Evolutionary conservation across 2,113 vertebrate genomes (phyloP).

Genomic region (Saccopteryx leptura): DNA sequence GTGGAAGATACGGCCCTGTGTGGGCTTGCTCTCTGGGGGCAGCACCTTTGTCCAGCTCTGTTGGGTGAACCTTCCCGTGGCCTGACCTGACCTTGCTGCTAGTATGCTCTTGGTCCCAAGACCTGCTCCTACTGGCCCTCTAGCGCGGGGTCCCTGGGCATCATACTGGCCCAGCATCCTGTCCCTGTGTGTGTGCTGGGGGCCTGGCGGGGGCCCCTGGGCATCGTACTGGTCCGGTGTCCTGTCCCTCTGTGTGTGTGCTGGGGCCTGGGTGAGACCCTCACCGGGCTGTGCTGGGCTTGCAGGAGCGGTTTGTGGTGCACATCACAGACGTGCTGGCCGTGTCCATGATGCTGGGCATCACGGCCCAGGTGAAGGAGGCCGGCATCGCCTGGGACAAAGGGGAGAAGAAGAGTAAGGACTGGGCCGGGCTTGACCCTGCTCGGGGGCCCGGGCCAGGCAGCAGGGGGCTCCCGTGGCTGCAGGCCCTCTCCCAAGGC

Average conservation of each 20-base stretch:
- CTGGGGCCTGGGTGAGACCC: background rate
- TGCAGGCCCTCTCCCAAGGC: background rate
- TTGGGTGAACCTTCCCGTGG: background rate
- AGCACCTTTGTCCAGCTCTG: background rate
- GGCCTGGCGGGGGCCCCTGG: background rate
- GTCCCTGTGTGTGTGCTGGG: no score
- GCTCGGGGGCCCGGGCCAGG: background rate
- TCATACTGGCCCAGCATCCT: no score
- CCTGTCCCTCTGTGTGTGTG: background rate
- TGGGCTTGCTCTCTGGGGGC: rapidly evolving
- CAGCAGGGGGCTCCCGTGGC: rapidly evolving
- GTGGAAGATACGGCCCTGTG: rapidly evolving
- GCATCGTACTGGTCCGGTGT: background rate
- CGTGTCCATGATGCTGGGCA: slow-evolving; percentile 99
- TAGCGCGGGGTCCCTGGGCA: no score
- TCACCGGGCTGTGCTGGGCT: background rate
- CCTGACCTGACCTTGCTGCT: background rate
- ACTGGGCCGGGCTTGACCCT: rapidly evolving
- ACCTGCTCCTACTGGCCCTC: rapidly evolving
- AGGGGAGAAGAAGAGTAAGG: slow-evolving; percentile 98
- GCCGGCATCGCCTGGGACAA: slow-evolving; percentile 99
- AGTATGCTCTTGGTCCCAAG: rapidly evolving
- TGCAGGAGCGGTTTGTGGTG: slow-evolving; percentile 97
- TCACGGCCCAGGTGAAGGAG: slow-evolving; percentile 99
- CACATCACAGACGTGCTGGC: slow-evolving; percentile 97